phyloP scores from a whole-genome alignment of 2,888 invertebrate genomes.

The Lamellibrachia satsuma region DNA sequence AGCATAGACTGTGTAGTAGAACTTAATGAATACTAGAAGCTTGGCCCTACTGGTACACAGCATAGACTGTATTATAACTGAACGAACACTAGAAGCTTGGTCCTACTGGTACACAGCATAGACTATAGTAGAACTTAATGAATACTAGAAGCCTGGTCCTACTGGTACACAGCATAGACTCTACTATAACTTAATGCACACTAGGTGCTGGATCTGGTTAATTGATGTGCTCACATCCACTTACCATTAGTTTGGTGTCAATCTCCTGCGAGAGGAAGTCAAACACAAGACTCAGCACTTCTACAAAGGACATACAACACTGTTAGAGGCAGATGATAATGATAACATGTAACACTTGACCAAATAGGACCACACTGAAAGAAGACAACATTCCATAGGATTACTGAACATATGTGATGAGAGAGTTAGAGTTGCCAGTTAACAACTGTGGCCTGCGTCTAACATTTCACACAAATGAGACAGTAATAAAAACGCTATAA shows the following conservation, averaged over 20 bases:
- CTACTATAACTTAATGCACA: background rate
- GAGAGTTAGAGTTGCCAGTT: background rate
- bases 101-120: no score
- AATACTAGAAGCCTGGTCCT: no score
- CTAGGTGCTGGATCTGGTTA: background rate
- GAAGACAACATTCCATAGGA: background rate
- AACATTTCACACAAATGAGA: no score
- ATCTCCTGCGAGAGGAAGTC: conserved; percentile 49
- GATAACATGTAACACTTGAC: background rate
- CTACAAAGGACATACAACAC: conserved; percentile 37
- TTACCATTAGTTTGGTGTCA: conserved; percentile 54
- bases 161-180: no score
- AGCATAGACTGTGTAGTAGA: no score
- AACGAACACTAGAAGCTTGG: no score
- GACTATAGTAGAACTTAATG: no score
- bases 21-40: no score
- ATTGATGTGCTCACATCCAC: conserved; percentile 26
- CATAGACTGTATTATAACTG: no score
- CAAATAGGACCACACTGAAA: background rate
- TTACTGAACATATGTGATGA: background rate
- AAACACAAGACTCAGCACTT: conserved; percentile 49
- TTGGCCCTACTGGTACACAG: no score
- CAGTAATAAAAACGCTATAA: background rate
- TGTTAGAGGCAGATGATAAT: background rate
- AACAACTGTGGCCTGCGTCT: no score